Conservation (phyloP, 2,797 vertebrate species). For the Hypotaenidia okinawae region DNA sequence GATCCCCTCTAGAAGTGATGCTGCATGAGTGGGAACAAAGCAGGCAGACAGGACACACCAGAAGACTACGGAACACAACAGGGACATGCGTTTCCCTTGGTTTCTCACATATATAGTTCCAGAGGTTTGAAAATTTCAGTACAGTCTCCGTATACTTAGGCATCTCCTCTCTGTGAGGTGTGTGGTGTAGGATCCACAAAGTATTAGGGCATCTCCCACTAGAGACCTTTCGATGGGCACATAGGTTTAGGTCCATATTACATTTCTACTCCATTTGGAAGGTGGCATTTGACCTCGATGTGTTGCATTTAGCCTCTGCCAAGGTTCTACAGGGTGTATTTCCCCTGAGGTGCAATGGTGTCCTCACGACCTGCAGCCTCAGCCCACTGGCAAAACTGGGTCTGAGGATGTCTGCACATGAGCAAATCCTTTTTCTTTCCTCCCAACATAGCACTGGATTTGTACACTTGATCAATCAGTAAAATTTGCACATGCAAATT, state of each 20-base stretch:
- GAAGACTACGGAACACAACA: too few species aligned
- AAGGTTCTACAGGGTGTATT: not conserved
- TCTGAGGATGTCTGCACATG: not conserved
- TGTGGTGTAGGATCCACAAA: too few species aligned
- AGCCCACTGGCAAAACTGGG: not conserved
- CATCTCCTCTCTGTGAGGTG: too few species aligned
- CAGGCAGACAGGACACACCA: too few species aligned
- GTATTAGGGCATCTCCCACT: not conserved
- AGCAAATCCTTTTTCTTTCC: not conserved
- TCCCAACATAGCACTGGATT: not conserved
- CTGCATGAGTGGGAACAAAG: too few species aligned
- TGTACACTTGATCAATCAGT: not conserved
- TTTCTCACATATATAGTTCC: too few species aligned
- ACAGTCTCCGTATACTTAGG: too few species aligned
- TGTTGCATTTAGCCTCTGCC: not conserved
- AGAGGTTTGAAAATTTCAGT: too few species aligned
- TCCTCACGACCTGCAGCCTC: not conserved
- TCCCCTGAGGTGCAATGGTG: fast-evolving
- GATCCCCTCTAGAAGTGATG: too few species aligned
- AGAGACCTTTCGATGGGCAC: not conserved
- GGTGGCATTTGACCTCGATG: not conserved
- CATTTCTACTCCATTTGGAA: not conserved
- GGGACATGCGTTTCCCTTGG: too few species aligned
- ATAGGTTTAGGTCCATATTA: not conserved
- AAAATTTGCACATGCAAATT: not conserved